Base-by-base conservation (phyloP, 2,888 invertebrate species). In the Lycaena phlaeas region DNA sequence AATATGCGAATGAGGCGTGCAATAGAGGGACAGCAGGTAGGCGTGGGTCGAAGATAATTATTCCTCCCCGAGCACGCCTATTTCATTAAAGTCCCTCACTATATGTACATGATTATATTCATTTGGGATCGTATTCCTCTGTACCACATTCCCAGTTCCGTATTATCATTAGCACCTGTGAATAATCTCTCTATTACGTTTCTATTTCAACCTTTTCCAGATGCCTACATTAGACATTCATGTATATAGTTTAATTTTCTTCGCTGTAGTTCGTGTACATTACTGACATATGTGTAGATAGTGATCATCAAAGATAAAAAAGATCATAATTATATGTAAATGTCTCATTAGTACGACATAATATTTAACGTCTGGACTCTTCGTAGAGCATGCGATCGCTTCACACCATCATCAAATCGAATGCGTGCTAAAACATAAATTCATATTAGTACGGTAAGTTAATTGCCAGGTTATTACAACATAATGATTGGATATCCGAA, bases 21-120 rank as follows among this genome's bases (percentile, higher is more conserved):
- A 96, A 96, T 92, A 92, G 96, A 89, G 96, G 96, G 88, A 96
- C 96, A 64, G 96, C 96, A 94, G 96, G 96, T 96, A 95, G 90
- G 81, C 78, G 81, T 81, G 82, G 77, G 67, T 67, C 64, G 60
- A 62, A 67, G 53, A 52, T 61, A 2, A 22, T 61, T 59, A 56
- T 50, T 59, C 60, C 64, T 60, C 62, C 68, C 67, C 69, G 69
- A 76, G 81, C 82, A 82, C 82, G 78, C 82, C 82, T 72, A 38
- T 61, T 52, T 68, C 54, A 54, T 61, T 66, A 65, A 69, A 58
- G 70, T 76, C 70, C 74, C 71, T 62, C 71, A 70, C 71, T 65
- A 57, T 58, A 49, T 62, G 58, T 69, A 67, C 64, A 71, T 69
- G 55, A 57, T 51, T 55, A n/a, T n/a, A n/a, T 43, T 49, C 67